Conservation (phyloP, 2,113 vertebrate species). For the cattle (Bos taurus) region DNA sequence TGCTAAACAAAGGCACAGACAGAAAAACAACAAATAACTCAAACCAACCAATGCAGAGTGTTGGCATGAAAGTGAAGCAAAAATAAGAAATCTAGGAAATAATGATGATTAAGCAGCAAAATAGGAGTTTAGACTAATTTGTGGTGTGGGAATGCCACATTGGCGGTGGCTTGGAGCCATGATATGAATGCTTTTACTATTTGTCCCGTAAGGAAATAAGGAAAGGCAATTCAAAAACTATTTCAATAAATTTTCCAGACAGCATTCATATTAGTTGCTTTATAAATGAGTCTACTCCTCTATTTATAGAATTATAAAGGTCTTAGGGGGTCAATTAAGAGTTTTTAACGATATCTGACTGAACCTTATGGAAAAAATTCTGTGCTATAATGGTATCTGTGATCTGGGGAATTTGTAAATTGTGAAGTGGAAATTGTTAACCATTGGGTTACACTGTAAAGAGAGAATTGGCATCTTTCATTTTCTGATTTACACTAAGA, state of each 20-base stretch:
- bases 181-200: not conserved
- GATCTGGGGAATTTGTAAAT: conserved; percentile 32
- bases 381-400: conserved; percentile 11
- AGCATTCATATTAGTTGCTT: conserved; percentile 36
- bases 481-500: conserved; percentile 11
- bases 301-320: conserved; percentile 53
- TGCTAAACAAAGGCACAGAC: not conserved
- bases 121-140: not conserved
- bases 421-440: not conserved
- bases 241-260: conserved; percentile 56
- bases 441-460: not conserved
- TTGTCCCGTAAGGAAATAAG: not conserved
- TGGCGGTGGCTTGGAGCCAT: not conserved
- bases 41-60: not conserved
- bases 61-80: not conserved
- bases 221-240: conserved; percentile 31
- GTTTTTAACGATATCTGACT: not conserved
- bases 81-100: not conserved
- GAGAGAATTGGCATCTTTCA: conserved; percentile 15
- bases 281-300: conserved; percentile 48
- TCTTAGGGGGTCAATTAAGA: conserved; percentile 35
- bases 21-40: not conserved
- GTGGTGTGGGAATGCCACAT: not conserved
- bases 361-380: conserved; percentile 34
- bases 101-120: not conserved